Percentiles rank a stretch among this genome's conserved stretches.
phyloP scores from a whole-genome alignment of 2,888 invertebrate genomes.

The Tetanocera ferruginea region DNA sequence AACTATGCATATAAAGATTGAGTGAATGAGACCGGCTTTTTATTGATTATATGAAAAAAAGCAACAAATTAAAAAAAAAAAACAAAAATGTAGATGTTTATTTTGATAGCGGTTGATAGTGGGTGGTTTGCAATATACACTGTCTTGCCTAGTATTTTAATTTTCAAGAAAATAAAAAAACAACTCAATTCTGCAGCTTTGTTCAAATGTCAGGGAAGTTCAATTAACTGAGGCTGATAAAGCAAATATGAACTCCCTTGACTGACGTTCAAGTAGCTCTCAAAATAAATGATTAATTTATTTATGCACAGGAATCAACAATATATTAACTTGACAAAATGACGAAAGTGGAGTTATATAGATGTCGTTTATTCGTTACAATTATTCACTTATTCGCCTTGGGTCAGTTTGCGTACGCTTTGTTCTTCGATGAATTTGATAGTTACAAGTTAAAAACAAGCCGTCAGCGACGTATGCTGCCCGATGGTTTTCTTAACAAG shows the following conservation, averaged over 20 bases:
- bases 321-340: constrained; percentile 53
- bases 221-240: neutral
- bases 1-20: neutral
- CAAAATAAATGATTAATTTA: neutral
- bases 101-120: too few species aligned
- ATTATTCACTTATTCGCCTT: constrained; percentile 67
- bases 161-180: neutral
- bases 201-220: neutral
- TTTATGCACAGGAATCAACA: neutral
- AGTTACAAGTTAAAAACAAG: constrained; percentile 62
- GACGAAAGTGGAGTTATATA: constrained; percentile 70
- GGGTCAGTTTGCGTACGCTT: constrained; percentile 66
- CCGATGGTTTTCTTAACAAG: constrained; percentile 67
- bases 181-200: neutral
- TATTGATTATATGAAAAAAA: neutral
- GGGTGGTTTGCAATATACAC: neutral
- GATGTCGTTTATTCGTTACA: constrained; percentile 67
- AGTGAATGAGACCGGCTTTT: constrained; percentile 26
- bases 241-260: neutral
- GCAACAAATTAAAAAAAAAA: neutral
- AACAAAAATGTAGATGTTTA: neutral
- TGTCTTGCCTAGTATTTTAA: neutral
- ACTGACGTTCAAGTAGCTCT: neutral
- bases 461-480: constrained; percentile 60
- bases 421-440: constrained; percentile 72